Conservation (phyloP, 1,140 invertebrate genomes). For the Apocrypta bakeri region DNA sequence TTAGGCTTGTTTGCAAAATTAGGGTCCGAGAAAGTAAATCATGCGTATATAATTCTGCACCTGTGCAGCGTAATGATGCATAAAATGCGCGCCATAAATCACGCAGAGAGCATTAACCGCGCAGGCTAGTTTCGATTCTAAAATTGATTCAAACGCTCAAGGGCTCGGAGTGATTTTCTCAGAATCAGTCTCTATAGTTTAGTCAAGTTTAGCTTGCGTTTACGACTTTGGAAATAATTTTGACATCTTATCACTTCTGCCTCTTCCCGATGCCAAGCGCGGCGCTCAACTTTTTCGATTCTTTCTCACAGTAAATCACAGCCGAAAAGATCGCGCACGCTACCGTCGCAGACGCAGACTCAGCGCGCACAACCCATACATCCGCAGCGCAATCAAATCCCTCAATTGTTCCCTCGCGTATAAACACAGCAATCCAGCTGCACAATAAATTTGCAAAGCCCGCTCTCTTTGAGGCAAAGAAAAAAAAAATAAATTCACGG, state of each 20-base stretch:
- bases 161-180: not conserved
- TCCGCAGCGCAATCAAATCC: not conserved
- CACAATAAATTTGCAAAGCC: conserved; percentile 41
- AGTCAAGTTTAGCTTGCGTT: not conserved
- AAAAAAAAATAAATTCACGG: not conserved
- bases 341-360: not conserved
- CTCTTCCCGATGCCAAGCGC: too few species aligned
- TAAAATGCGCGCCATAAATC: conserved; percentile 29
- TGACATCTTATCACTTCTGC: not conserved
- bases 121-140: not conserved
- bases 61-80: conserved; percentile 35
- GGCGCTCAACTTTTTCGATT: not conserved
- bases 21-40: not conserved
- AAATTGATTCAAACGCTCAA: conserved; percentile 15
- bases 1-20: conserved; percentile 26
- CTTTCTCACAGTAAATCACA: conserved; percentile 18
- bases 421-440: conserved; percentile 30
- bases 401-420: not conserved
- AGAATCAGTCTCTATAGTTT: not conserved
- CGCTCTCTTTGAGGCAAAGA: not conserved
- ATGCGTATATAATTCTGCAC: conserved; percentile 32
- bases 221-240: not conserved
- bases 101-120: not conserved
- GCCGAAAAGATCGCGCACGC: not conserved
- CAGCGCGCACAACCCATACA: not conserved